phyloP scores from a whole-genome alignment of 2,797 vertebrate species.

The Lophotriccus pileatus region DNA sequence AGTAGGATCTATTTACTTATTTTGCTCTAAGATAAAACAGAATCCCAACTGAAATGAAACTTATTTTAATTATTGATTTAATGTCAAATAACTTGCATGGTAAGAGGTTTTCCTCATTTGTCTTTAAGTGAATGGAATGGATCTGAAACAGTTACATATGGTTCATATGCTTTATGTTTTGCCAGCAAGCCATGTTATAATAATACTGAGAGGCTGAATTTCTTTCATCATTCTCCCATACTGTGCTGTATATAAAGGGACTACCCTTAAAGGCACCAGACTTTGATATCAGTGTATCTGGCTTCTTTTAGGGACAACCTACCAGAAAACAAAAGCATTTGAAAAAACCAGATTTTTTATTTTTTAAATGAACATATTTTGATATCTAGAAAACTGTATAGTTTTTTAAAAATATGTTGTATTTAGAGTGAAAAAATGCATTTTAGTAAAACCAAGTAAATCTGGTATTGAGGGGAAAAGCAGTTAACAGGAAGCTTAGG shows the following conservation, averaged over 20 bases:
- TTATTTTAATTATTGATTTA: slow-evolving; percentile 63
- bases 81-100: slow-evolving; percentile 14
- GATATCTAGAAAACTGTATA: neutral
- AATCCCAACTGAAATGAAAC: slow-evolving; percentile 44
- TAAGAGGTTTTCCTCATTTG: neutral
- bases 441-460: neutral
- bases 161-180: neutral
- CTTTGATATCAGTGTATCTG: neutral
- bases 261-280: neutral
- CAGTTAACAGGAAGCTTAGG: neutral
- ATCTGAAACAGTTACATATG: neutral
- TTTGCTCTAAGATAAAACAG: slow-evolving; percentile 25
- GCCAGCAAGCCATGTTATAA: neutral
- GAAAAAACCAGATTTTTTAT: neutral
- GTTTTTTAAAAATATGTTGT: neutral
- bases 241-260: neutral
- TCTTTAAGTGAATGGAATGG: neutral
- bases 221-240: neutral
- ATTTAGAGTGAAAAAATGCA: neutral
- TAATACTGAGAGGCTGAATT: neutral
- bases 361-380: neutral
- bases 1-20: slow-evolving; percentile 19
- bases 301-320: neutral
- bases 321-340: neutral
- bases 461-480: neutral